Evolutionary conservation across 2,797 vertebrate genomes (phyloP), one percentile per base, ranked within the genome.

Genomic region (Chloroceryle amazona): DNA sequence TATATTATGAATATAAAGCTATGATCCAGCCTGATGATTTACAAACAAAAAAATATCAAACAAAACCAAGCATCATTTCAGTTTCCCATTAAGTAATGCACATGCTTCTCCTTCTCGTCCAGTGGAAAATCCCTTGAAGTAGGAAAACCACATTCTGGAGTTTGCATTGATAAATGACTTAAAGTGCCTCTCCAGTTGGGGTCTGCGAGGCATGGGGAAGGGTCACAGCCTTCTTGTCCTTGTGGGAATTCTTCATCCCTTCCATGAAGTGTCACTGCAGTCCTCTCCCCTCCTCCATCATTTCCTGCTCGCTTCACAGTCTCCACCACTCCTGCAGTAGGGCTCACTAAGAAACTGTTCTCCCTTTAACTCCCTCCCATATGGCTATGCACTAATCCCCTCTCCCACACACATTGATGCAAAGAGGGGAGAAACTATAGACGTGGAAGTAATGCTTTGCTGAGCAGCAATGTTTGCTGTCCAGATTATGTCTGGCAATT

Each of bases 201-300:
- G 63, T 89, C 87, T 91, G 57, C 0, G 1, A 81, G n/a, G n/a
- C 84, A 61, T 55, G 65, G 39, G 67, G 72, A 84, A 83, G 73
- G 70, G 73, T 89, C 76, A 90, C 17, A 75, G 76, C 65, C 65
- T 83, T 46, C 14, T 0, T 10, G 28, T 88, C 76, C 93, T 74
- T 5, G 1, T 9, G 11, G 87, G 51, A 93, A 84, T 86, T 71
- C 61, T 58, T 75, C 65, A 68, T 89, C 93, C 22, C 87, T 94
- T 79, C 87, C 58, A 84, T 83, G 67, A 62, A 83, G 76, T 52
- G 58, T 41, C 80, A 61, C 1, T 37, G 67, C 55, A 92, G 66
- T 44, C 35, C 47, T 52, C 62, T 75, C 81, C 86, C 92, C 82
- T 81, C 92, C 92, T 95, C 86, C 96, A 86, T 75, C n/a, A 16